A percentile compares a stretch with the other conserved stretches of the same genome.
Evolutionary conservation across 2,888 invertebrate genomes (phyloP).

Genomic region (Microchrysa polita): DNA sequence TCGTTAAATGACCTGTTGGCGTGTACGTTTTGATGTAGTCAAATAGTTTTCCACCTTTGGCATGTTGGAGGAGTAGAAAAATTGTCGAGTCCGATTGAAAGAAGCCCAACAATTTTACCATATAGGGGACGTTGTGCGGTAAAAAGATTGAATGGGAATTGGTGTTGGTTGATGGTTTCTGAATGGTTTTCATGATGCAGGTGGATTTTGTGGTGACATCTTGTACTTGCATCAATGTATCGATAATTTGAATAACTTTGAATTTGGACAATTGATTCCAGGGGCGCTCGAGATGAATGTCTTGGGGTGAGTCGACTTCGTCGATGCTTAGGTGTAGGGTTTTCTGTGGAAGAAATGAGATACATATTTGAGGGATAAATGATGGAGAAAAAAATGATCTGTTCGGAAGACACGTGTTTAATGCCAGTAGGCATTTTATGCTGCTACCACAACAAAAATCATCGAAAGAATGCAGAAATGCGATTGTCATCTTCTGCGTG

Average conservation of each 20-base stretch:
- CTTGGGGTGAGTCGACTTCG: constrained; percentile 49
- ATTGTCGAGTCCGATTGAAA: constrained; percentile 63
- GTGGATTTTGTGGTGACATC: constrained; percentile 60
- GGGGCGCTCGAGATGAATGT: constrained; percentile 59
- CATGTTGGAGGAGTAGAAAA: constrained; percentile 60
- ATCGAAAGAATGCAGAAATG: too few species aligned
- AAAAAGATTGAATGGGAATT: constrained; percentile 61
- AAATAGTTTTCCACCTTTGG: constrained; percentile 61
- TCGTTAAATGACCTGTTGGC: constrained; percentile 52
- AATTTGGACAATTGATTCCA: constrained; percentile 63
- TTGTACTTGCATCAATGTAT: constrained; percentile 62
- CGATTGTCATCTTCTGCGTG: too few species aligned
- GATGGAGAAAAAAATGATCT: too few species aligned
- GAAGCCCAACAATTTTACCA: constrained; percentile 61
- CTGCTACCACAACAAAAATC: too few species aligned
- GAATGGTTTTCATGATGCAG: constrained; percentile 63
- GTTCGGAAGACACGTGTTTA: too few species aligned
- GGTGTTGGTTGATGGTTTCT: constrained; percentile 61
- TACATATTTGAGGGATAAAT: too few species aligned
- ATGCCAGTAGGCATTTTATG: too few species aligned
- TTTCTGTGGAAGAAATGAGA: constrained; percentile 36
- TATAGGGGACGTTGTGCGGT: constrained; percentile 62
- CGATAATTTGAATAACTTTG: constrained; percentile 60
- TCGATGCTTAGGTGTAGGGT: constrained; percentile 60
- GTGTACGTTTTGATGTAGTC: constrained; percentile 59